Evolutionary conservation across 2,113 vertebrate genomes (phyloP).

Genomic region (Dipodomys spectabilis): DNA sequence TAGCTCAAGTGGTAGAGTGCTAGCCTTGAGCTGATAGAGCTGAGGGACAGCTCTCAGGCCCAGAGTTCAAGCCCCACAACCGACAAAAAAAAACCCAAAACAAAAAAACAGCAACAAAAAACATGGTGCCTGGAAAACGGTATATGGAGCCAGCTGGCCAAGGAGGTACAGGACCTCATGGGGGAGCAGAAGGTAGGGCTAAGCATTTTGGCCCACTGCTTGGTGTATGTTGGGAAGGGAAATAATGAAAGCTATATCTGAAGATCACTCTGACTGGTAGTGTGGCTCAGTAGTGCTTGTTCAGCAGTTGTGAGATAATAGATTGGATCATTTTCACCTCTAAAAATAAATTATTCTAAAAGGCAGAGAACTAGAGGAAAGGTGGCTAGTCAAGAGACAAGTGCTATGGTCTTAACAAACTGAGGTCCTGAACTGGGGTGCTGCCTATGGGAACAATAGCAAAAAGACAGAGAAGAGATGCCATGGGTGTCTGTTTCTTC

Average conservation of each 20-base stretch:
- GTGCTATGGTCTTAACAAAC: not conserved
- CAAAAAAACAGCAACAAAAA: not conserved
- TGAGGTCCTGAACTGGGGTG: not conserved
- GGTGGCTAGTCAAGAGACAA: not conserved
- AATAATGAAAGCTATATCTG: not conserved
- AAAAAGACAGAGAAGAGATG: not conserved
- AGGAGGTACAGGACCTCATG: not conserved
- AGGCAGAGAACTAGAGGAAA: constrained; percentile 28
- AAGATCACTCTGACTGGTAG: not conserved
- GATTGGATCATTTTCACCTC: not conserved
- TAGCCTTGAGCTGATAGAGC: no score
- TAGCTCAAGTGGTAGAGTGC: no score
- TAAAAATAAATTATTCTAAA: constrained; percentile 15
- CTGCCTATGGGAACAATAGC: not conserved
- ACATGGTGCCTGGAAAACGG: not conserved
- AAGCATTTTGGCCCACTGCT: not conserved
- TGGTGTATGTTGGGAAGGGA: constrained; percentile 22
- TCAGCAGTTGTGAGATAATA: not conserved
- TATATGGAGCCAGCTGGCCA: not conserved
- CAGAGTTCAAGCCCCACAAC: not conserved
- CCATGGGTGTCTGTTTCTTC: not conserved
- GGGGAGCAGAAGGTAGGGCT: not conserved
- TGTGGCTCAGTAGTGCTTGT: not conserved
- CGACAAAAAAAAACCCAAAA: no score
- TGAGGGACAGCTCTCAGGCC: no score